Conservation (phyloP, 1,140 invertebrate genomes). For the Drosophila yakuba region DNA sequence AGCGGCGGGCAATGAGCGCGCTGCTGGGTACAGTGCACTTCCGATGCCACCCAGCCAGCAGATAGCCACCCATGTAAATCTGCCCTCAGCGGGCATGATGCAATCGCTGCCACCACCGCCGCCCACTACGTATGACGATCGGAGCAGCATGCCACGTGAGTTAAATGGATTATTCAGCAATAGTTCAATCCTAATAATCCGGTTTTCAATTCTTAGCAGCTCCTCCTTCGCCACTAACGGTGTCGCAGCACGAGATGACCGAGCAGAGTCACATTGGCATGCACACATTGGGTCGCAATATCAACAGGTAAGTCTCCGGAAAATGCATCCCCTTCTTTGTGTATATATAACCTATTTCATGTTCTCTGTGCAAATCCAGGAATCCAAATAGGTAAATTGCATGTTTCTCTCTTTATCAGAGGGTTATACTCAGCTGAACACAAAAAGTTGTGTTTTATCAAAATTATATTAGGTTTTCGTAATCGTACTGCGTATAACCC, state of each 20-base stretch:
- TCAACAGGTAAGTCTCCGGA: conserved; percentile 74
- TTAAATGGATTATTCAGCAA: conserved; percentile 27
- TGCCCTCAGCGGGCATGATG: conserved; percentile 88
- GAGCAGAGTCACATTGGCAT: conserved; percentile 86
- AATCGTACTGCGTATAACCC: background rate
- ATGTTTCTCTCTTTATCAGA: background rate
- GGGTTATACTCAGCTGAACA: background rate
- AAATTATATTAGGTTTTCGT: too few species aligned
- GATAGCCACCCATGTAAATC: conserved; percentile 86
- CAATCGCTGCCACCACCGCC: conserved; percentile 90
- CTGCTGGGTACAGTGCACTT: conserved; percentile 93
- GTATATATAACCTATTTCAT: conserved; percentile 47
- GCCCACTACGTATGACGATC: conserved; percentile 87
- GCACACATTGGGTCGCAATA: conserved; percentile 86
- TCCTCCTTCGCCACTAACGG: conserved; percentile 91
- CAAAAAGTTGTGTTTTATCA: background rate
- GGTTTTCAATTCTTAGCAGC: conserved; percentile 85
- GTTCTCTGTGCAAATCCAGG: conserved; percentile 55
- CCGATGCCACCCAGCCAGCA: conserved; percentile 88
- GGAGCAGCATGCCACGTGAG: conserved; percentile 92
- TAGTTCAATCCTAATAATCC: background rate
- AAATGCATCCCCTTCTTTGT: background rate
- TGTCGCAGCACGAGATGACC: conserved; percentile 84
- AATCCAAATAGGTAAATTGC: conserved; percentile 76
- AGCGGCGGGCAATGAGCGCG: conserved; percentile 86